Evolutionary conservation across 2,797 vertebrate genomes (phyloP).

Genomic region (Halcyon smyrnensis): DNA sequence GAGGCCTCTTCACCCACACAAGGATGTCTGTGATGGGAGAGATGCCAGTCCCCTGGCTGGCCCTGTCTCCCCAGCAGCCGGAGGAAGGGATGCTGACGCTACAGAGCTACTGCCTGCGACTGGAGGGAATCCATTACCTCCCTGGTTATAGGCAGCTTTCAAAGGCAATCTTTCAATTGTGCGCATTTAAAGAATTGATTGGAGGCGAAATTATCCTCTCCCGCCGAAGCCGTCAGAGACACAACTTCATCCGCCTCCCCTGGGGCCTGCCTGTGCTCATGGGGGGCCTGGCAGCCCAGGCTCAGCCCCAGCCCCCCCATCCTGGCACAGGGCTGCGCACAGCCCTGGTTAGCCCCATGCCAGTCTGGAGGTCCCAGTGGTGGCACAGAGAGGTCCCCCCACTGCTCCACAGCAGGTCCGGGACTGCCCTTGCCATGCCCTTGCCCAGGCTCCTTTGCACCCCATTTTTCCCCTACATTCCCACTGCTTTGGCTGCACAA

Average conservation of each 20-base stretch:
- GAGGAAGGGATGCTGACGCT: not conserved
- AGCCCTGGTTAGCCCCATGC: fast-evolving
- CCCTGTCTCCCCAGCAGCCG: not conserved
- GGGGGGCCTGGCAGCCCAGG: fast-evolving
- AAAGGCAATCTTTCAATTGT: conserved; percentile 75
- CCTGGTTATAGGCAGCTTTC: conserved; percentile 70
- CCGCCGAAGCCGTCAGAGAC: not conserved
- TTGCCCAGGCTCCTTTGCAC: not conserved
- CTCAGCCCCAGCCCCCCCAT: not conserved
- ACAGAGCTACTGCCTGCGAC: not conserved
- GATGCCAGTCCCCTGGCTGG: fast-evolving
- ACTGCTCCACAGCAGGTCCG: not conserved
- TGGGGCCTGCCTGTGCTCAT: fast-evolving
- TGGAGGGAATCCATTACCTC: conserved; percentile 69
- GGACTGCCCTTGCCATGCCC: not conserved
- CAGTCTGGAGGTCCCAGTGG: not conserved
- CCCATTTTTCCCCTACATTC: not conserved
- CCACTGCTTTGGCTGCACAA: fast-evolving
- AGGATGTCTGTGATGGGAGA: fast-evolving
- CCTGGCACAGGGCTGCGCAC: fast-evolving
- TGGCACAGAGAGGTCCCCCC: fast-evolving
- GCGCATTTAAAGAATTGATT: conserved; percentile 74
- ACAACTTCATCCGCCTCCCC: not conserved
- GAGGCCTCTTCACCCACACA: not conserved
- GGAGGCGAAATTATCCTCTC: conserved; percentile 65